Conservation (phyloP, 1,140 invertebrate genomes). For the Halotydeus destructor region DNA sequence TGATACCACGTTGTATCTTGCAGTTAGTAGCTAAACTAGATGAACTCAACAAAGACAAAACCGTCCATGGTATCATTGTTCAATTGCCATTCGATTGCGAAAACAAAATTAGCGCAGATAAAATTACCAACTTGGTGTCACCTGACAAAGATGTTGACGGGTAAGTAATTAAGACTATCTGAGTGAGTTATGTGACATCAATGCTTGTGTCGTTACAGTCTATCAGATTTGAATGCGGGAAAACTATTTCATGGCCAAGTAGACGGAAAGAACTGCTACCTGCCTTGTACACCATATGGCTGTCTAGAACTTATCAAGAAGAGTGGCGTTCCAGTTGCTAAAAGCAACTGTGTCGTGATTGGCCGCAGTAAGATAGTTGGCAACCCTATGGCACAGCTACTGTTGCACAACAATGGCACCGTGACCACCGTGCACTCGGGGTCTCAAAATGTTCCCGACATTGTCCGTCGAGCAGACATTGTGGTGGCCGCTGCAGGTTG, state of each 20-base stretch:
- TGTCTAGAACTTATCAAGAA: conserved; percentile 74
- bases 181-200: background rate
- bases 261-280: conserved; percentile 38
- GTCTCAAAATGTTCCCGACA: conserved; percentile 56
- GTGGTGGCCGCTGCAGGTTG: conserved; percentile 85
- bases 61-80: conserved; percentile 84
- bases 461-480: conserved; percentile 66
- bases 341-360: conserved; percentile 46
- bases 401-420: conserved; percentile 91
- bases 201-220: conserved; percentile 4
- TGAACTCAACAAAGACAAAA: conserved; percentile 56
- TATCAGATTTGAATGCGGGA: conserved; percentile 62
- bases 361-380: conserved; percentile 85
- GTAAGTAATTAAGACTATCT: conserved; percentile 28
- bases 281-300: conserved; percentile 81
- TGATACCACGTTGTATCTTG: conserved; percentile 5
- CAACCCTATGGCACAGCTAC: conserved; percentile 71
- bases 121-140: conserved; percentile 53
- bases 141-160: conserved; percentile 87
- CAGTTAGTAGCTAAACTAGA: conserved; percentile 44
- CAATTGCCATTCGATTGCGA: conserved; percentile 75
- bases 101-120: conserved; percentile 56
- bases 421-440: conserved; percentile 91
- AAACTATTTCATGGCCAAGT: conserved; percentile 49
- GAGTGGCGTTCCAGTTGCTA: conserved; percentile 23